Evolutionary conservation across 2,888 invertebrate genomes (phyloP).

Genomic region (Mythimna pallens): DNA sequence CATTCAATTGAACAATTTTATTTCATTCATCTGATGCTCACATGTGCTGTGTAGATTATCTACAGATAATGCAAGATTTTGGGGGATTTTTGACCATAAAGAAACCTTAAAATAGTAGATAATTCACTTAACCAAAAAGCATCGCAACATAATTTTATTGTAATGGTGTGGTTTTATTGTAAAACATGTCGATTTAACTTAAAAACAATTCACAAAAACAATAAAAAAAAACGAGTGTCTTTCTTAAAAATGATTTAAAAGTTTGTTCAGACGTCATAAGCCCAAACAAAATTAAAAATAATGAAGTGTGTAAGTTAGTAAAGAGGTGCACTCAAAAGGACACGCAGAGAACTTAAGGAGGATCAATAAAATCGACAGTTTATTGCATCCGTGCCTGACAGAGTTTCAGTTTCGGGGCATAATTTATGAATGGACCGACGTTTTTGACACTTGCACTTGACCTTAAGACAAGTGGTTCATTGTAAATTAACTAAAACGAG

Average conservation of each 20-base stretch:
- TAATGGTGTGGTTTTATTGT: not conserved
- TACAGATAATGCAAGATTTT: conserved; percentile 40
- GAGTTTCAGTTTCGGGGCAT: conserved; percentile 77
- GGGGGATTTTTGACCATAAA: not conserved
- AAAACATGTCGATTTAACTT: conserved; percentile 12
- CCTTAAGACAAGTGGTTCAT: conserved; percentile 79
- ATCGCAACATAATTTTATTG: not conserved
- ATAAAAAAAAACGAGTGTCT: conserved; percentile 23
- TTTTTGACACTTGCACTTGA: conserved; percentile 80
- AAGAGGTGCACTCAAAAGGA: conserved; percentile 72
- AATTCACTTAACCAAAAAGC: not conserved
- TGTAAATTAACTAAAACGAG: conserved; percentile 71
- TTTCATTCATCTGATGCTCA: conserved; percentile 47
- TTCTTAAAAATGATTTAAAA: conserved; percentile 48
- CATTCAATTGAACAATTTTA: conserved; percentile 65
- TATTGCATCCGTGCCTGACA: conserved; percentile 83
- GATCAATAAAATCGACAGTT: conserved; percentile 86
- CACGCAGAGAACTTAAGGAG: conserved; percentile 76
- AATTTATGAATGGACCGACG: conserved; percentile 77
- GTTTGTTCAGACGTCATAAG: conserved; percentile 56
- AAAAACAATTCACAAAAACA: conserved; percentile 16
- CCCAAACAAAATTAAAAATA: conserved; percentile 66
- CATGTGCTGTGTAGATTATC: conserved; percentile 42
- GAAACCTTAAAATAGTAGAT: not conserved
- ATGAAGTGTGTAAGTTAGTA: conserved; percentile 67